Base-by-base conservation (phyloP, 2,113 vertebrate genomes). In the Istiophorus platypterus region DNA sequence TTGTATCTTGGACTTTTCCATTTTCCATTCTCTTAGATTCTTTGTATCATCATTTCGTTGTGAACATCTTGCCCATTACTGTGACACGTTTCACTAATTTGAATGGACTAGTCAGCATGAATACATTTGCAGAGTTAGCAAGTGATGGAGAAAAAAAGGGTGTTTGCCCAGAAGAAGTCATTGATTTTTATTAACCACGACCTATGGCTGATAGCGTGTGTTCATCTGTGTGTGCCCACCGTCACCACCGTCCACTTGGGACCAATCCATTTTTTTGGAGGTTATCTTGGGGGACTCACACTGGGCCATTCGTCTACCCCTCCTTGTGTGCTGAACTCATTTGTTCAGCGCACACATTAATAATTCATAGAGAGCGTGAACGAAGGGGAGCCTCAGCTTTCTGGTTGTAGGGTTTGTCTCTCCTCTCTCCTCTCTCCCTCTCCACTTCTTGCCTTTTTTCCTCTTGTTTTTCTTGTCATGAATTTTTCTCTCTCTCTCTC, bases 351-450 rank as follows among this genome's bases (percentile, higher is more conserved):
- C 65, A 61, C 0, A 7, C 74, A 80, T 94, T 80, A 88, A 91
- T 93, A 90, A 93, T 94, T 91, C 70, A 93, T 86, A 42, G 74
- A 7, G 26, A 79, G 76, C 52, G 59, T 82, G 82, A 90, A 79
- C 58, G 62, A 80, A 82, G 62, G 64, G 74, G 71, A 86, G 75
- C 61, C 74, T 90, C 61, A 31, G 82, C 72, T 85, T 82, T 85
- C 78, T 78, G 67, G 65, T 71, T 75, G 42, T 71, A 26, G 56
- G 57, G 10, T 29, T 84, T 7, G 4, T 83, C 75, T 56, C 63
- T 63, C 45, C 64, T 54, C 31, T 61, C 64, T 57, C 56, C 72
- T 76, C 72, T 45, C 14, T 5, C 49, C 26, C 65, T 78, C 37
- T 57, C n/a, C n/a, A n/a, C n/a, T n/a, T n/a, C n/a, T n/a, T n/a